A percentile compares a stretch with the other conserved stretches of the same genome.
These are phyloP conservation scores for Cassiopea xamachana DNA, from an alignment of 30 jellyfish, hydroid and myxozoan genomes.

Conservation along the genomic window DNA sequence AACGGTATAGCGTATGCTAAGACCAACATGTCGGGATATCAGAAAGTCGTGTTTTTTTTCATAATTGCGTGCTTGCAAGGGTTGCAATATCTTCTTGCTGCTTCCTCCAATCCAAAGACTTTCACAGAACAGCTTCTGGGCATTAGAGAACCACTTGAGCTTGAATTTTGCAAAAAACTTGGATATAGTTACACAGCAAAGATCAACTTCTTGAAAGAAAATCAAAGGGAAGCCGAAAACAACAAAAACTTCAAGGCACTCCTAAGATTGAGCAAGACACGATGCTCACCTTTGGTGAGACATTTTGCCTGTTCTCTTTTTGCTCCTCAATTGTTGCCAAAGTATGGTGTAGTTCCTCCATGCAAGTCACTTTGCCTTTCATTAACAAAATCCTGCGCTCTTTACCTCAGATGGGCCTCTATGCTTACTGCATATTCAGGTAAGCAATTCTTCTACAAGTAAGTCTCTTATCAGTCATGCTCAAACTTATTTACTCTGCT, in stretches of 20 bases:
- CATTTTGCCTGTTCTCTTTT: conserved; percentile 17
- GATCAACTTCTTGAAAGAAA: not conserved
- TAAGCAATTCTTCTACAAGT: not conserved
- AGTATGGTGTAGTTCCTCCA: conserved; percentile 5
- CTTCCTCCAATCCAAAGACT: not conserved
- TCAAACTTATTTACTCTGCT: no score
- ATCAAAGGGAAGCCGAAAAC: not conserved
- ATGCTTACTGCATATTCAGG: not conserved
- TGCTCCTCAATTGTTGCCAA: not conserved
- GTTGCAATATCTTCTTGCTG: not conserved
- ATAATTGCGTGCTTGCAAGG: not conserved
- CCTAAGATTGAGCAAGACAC: not conserved
- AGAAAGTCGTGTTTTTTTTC: not conserved
- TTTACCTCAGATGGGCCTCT: conserved; percentile 2
- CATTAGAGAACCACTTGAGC: not conserved
- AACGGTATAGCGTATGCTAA: not conserved
- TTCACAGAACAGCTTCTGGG: not conserved
- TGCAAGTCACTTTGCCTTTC: conserved; percentile 11
- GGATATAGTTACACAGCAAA: not conserved
- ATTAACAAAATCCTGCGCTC: not conserved
- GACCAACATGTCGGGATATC: not conserved
- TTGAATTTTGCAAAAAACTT: not conserved
- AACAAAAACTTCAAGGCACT: not conserved
- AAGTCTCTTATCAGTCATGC: no score
- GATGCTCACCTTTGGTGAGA: conserved; percentile 9